Percentiles rank a stretch among this genome's conserved stretches.
These are phyloP conservation scores for Numenius arquata DNA, from an alignment of 2,113 vertebrate genomes.

Conservation along the genomic window DNA sequence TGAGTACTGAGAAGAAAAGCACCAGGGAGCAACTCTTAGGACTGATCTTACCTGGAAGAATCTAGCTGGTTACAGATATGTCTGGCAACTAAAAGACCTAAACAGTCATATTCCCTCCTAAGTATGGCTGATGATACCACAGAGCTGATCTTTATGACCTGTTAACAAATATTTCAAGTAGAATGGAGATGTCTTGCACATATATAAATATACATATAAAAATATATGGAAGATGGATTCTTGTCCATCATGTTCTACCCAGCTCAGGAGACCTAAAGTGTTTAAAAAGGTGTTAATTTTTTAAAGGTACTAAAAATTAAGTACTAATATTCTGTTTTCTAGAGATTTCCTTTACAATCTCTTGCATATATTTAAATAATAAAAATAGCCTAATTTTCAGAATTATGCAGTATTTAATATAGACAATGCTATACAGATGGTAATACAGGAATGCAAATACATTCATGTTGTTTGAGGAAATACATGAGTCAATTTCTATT, in stretches of 20 bases:
- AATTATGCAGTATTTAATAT: not conserved
- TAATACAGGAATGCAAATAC: not conserved
- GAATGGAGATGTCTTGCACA: not conserved
- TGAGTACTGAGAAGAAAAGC: not conserved
- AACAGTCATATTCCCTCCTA: not conserved
- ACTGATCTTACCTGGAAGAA: not conserved
- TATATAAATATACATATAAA: not conserved
- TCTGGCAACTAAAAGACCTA: not conserved
- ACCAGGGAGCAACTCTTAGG: not conserved
- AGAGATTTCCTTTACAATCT: not conserved
- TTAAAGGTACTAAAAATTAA: not conserved
- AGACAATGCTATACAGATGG: not conserved
- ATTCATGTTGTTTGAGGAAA: not conserved
- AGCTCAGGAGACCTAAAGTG: not conserved
- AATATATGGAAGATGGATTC: not conserved
- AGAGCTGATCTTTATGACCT: not conserved
- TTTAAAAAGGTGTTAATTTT: not conserved
- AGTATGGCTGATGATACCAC: not conserved
- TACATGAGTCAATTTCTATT: not conserved
- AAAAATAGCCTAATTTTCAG: not conserved
- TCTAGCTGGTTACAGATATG: not conserved
- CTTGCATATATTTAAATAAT: not conserved
- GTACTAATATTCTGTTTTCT: not conserved
- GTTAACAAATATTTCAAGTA: not conserved
- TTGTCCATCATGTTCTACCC: not conserved